These are phyloP conservation scores for Malthinus flaveolus DNA, from an alignment of 2,888 invertebrate genomes.

Conservation along the genomic window DNA sequence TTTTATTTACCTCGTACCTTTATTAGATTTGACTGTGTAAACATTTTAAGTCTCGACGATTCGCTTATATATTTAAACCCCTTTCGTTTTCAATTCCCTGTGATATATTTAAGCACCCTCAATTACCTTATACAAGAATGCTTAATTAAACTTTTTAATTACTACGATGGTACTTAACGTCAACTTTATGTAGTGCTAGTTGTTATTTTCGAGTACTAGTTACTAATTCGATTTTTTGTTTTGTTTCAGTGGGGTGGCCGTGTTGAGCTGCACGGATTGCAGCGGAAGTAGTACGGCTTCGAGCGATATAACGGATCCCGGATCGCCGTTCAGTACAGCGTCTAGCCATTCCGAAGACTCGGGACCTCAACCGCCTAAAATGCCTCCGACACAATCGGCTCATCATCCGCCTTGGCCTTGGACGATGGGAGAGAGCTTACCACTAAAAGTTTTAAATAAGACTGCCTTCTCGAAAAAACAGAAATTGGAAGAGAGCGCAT, in stretches of 20 bases:
- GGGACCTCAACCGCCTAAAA: constrained; percentile 47
- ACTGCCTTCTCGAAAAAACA: constrained; percentile 44
- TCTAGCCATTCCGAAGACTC: constrained; percentile 57
- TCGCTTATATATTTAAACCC: too few species aligned
- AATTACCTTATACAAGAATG: neutral
- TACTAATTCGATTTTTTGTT: constrained; percentile 21
- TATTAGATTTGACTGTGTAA: too few species aligned
- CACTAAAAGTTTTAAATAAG: constrained; percentile 37
- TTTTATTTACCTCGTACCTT: too few species aligned
- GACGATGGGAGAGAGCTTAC: constrained; percentile 37
- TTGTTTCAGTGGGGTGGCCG: constrained; percentile 78
- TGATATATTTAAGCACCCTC: neutral
- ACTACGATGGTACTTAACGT: constrained; percentile 2
- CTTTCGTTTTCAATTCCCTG: too few species aligned
- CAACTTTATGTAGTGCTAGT: neutral
- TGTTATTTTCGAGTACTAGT: too few species aligned
- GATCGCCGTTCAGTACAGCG: constrained; percentile 79
- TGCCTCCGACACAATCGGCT: constrained; percentile 47
- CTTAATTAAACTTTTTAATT: constrained; percentile 6
- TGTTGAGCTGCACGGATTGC: constrained; percentile 75
- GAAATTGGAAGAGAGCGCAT: constrained; percentile 37
- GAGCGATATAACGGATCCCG: constrained; percentile 86
- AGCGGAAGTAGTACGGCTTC: constrained; percentile 60
- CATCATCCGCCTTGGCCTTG: constrained; percentile 43
- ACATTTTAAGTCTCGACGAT: too few species aligned